Percentiles rank a stretch among this genome's conserved stretches.
These are phyloP conservation scores for Lasiurus cinereus DNA, from an alignment of 2,113 vertebrate genomes.

Conservation along the genomic window DNA sequence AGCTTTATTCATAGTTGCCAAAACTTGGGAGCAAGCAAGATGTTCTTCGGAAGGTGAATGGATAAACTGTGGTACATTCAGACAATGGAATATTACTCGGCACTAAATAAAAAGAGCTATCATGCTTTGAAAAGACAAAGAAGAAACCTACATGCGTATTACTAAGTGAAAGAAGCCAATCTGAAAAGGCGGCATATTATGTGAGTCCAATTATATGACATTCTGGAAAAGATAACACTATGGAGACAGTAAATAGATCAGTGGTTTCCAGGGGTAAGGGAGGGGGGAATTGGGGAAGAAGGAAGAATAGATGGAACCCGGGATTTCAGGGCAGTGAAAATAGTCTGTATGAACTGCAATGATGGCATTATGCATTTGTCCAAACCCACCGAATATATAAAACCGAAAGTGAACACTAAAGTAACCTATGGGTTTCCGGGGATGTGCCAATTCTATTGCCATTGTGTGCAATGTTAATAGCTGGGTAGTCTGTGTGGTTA, in stretches of 20 bases:
- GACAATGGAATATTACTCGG: background rate
- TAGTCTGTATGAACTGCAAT: background rate
- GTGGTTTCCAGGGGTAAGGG: background rate
- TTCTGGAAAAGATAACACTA: background rate
- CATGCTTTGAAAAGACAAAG: background rate
- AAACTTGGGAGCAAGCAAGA: background rate
- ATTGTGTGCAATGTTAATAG: background rate
- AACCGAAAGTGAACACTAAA: background rate
- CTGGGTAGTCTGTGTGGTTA: background rate
- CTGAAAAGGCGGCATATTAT: background rate
- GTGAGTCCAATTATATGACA: background rate
- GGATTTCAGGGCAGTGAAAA: background rate
- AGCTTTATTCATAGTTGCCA: constrained; percentile 6
- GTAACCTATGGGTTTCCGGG: background rate
- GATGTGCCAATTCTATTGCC: background rate
- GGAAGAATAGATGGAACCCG: background rate
- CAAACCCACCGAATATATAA: background rate
- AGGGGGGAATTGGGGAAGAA: background rate
- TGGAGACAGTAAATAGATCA: background rate
- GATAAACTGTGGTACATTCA: background rate
- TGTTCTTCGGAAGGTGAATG: background rate
- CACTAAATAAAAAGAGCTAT: background rate
- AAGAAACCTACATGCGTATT: background rate
- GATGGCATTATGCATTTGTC: background rate
- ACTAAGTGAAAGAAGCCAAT: background rate